Evolutionary conservation across 2,888 invertebrate species (phyloP).

Genomic region (Formica aserva): DNA sequence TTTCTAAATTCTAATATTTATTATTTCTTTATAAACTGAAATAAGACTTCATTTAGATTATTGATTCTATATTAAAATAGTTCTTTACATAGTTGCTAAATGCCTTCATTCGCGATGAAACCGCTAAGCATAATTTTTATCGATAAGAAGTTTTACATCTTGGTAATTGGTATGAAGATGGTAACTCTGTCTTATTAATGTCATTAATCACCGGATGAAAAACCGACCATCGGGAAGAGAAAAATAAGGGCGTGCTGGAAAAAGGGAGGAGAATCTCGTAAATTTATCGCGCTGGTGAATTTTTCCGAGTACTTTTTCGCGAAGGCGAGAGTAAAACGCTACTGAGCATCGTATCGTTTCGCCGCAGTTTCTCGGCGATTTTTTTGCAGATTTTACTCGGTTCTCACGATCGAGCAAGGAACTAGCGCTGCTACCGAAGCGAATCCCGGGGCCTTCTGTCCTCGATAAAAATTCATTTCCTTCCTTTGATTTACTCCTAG

Average conservation of each 20-base stretch:
- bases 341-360: slow-evolving; percentile 72
- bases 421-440: slow-evolving; percentile 59
- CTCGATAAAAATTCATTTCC: slow-evolving; percentile 82
- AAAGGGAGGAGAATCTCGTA: slow-evolving; percentile 64
- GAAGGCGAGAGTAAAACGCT: slow-evolving; percentile 35
- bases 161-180: slow-evolving; percentile 41
- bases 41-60: background rate
- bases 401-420: slow-evolving; percentile 58
- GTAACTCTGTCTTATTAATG: slow-evolving; percentile 77
- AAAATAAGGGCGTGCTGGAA: slow-evolving; percentile 56
- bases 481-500: slow-evolving; percentile 81
- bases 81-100: background rate
- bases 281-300: slow-evolving; percentile 67
- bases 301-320: slow-evolving; percentile 65
- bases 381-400: slow-evolving; percentile 66
- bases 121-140: slow-evolving; percentile 14
- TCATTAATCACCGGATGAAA: slow-evolving; percentile 78
- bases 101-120: background rate
- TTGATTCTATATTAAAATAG: slow-evolving; percentile 4
- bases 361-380: slow-evolving; percentile 76
- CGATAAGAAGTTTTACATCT: slow-evolving; percentile 31
- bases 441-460: slow-evolving; percentile 67
- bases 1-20: background rate
- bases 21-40: background rate
- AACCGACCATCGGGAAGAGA: slow-evolving; percentile 25